A percentile compares a stretch with the other conserved stretches of the same genome.
These are phyloP conservation scores for Lonchura striata DNA, from an alignment of 2,113 vertebrate genomes.

Conservation along the genomic window DNA sequence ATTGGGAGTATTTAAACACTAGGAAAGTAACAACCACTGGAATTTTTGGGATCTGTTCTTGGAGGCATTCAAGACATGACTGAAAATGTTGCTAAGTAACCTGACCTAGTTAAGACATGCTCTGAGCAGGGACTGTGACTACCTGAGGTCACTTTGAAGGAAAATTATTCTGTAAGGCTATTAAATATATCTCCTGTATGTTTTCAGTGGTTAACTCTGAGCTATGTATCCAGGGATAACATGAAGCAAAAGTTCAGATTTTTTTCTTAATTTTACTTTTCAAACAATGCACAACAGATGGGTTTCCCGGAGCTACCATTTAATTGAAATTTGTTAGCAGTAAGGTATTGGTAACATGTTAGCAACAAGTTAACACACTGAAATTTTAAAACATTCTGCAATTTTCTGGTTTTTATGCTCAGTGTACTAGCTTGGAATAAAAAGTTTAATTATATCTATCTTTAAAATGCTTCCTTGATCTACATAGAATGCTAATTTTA, in stretches of 20 bases:
- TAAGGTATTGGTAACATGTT: not conserved
- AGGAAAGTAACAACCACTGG: not conserved
- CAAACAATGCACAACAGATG: conserved; percentile 1
- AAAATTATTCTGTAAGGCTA: not conserved
- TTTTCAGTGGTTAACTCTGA: not conserved
- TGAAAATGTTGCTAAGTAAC: not conserved
- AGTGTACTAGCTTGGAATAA: not conserved
- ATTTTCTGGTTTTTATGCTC: not conserved
- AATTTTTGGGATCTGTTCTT: not conserved
- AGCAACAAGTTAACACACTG: not conserved
- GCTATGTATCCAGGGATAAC: not conserved
- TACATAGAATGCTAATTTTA: not conserved
- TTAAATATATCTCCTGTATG: not conserved
- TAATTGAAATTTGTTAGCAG: conserved; percentile 11
- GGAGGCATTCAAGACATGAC: not conserved
- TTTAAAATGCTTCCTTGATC: not conserved
- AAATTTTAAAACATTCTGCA: not conserved
- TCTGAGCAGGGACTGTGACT: not conserved
- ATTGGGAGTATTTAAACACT: not conserved
- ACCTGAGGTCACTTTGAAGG: not conserved
- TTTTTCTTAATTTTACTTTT: not conserved
- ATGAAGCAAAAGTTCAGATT: not conserved
- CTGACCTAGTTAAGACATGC: not conserved
- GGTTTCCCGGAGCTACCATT: not conserved
- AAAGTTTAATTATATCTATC: not conserved